Percentiles rank a stretch among this genome's conserved stretches.
phyloP scores from a whole-genome alignment of 2,888 invertebrate species.

The Acrocera orbiculus region DNA sequence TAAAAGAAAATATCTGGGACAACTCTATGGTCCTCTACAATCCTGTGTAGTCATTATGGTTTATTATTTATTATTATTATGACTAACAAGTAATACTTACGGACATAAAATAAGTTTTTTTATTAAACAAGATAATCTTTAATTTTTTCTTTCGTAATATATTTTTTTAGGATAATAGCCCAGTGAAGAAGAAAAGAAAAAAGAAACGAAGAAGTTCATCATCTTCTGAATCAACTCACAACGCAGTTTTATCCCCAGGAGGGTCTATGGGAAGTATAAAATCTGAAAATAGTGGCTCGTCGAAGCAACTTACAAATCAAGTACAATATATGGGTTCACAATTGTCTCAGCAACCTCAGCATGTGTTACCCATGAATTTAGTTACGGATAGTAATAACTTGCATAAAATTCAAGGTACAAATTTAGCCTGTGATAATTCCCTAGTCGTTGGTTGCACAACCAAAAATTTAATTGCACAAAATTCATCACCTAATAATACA shows the following conservation, averaged over 20 bases:
- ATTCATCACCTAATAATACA: conserved; percentile 7
- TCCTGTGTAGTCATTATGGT: too few species aligned
- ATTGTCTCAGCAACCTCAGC: neutral
- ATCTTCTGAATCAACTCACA: conserved; percentile 25
- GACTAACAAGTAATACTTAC: too few species aligned
- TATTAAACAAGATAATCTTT: too few species aligned
- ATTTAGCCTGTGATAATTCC: conserved; percentile 14
- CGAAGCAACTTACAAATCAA: too few species aligned
- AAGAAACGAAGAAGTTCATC: conserved; percentile 29
- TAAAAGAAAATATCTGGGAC: too few species aligned
- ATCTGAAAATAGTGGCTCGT: too few species aligned
- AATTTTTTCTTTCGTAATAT: too few species aligned
- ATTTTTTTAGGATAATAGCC: conserved; percentile 22
- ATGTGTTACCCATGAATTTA: conserved; percentile 25
- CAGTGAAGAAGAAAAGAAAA: conserved; percentile 29
- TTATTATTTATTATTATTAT: too few species aligned
- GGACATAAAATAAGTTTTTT: too few species aligned
- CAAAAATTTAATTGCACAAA: conserved; percentile 10
- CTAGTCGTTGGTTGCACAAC: conserved; percentile 12
- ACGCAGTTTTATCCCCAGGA: too few species aligned
- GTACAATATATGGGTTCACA: conserved; percentile 7
- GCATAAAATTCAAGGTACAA: conserved; percentile 13
- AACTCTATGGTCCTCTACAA: too few species aligned
- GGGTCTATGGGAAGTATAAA: too few species aligned
- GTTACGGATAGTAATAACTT: conserved; percentile 17